Evolutionary conservation across 2,888 invertebrate species (phyloP).

Genomic region (Mythimna albipuncta): DNA sequence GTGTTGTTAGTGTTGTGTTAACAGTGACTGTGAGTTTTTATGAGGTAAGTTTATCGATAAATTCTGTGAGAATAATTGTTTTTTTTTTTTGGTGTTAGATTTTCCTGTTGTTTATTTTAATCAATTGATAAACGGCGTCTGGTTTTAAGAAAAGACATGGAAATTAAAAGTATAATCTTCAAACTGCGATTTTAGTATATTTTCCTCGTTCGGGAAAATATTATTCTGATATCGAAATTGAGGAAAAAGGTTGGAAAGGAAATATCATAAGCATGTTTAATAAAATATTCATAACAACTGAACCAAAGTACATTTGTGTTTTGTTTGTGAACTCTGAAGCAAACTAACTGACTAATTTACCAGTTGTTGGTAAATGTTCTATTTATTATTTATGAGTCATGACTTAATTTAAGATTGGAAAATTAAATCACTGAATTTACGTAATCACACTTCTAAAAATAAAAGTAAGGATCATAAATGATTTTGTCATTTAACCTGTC

Average conservation of each 20-base stretch:
- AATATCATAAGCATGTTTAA: conserved; percentile 1
- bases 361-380: fast-evolving
- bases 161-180: conserved; percentile 14
- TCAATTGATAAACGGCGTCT: conserved; percentile 5
- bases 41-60: conserved; percentile 48
- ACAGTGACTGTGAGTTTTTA: conserved; percentile 56
- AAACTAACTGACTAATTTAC: background rate
- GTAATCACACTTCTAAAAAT: background rate
- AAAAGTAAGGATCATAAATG: background rate
- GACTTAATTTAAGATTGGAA: background rate
- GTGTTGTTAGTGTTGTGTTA: conserved; percentile 62
- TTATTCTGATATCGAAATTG: conserved; percentile 5
- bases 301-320: background rate
- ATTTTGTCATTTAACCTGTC: background rate
- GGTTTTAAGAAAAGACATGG: background rate
- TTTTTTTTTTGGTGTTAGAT: conserved; percentile 4
- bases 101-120: conserved; percentile 21
- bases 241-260: conserved; percentile 1
- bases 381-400: background rate
- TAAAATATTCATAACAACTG: background rate
- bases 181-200: conserved; percentile 4
- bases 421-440: background rate
- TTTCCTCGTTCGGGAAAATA: conserved; percentile 12
- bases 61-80: background rate
- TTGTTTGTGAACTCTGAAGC: background rate